Evolutionary conservation across 2,113 vertebrate genomes (phyloP).

Genomic region (Thomomys bottae): DNA sequence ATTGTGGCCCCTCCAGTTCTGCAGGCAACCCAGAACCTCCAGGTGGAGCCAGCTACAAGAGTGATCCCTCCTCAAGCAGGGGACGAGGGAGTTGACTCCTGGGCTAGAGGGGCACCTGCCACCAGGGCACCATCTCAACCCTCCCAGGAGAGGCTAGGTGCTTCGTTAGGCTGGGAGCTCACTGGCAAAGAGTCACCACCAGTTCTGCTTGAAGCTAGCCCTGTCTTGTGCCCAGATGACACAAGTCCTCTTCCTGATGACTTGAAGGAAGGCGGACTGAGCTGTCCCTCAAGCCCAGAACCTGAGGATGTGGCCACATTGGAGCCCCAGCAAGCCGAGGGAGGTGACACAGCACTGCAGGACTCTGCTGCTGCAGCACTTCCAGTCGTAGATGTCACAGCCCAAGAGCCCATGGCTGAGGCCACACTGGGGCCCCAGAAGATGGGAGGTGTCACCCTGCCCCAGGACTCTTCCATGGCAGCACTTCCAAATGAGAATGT

Average conservation of each 20-base stretch:
- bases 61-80: neutral
- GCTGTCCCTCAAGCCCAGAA: neutral
- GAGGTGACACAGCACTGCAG: accelerated
- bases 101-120: neutral
- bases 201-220: neutral
- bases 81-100: neutral
- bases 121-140: neutral
- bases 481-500: neutral
- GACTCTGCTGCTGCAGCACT: neutral
- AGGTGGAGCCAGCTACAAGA: neutral
- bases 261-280: neutral
- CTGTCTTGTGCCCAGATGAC: neutral
- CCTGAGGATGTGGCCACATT: accelerated
- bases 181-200: neutral
- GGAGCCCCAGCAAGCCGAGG: too few relatives aligned
- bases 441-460: neutral
- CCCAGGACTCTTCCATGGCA: neutral
- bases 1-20: accelerated
- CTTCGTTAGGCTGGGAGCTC: neutral
- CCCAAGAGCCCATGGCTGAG: neutral
- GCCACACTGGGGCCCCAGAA: neutral
- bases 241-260: neutral
- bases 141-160: neutral
- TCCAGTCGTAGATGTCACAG: neutral
- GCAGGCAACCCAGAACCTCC: neutral